A percentile compares a stretch with the other conserved stretches of the same genome.
Evolutionary conservation across 2,797 vertebrate genomes (phyloP).

Genomic region (Darevskia mixta): DNA sequence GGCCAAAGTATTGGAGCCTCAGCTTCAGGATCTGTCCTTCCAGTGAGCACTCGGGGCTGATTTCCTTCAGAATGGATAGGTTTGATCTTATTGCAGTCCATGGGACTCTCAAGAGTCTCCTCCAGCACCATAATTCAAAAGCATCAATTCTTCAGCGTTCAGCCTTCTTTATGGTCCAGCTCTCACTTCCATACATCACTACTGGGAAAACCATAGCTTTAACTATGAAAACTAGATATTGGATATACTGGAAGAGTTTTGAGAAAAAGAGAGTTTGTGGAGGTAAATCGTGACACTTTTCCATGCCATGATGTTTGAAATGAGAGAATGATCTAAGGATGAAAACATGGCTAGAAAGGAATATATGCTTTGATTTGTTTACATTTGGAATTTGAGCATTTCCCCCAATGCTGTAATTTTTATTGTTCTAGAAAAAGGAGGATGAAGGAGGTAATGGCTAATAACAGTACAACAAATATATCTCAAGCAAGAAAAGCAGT

Average conservation of each 20-base stretch:
- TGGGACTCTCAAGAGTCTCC: too few relatives aligned
- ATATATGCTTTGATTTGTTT: background rate
- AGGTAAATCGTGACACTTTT: background rate
- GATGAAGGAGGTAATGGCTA: conserved; percentile 92
- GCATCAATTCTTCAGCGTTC: too few relatives aligned
- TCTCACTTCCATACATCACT: too few relatives aligned
- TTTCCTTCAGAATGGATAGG: too few relatives aligned
- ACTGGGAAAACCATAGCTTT: too few relatives aligned
- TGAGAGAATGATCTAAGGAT: background rate
- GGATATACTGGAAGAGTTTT: background rate
- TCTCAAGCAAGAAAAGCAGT: conserved; percentile 97
- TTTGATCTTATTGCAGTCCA: too few relatives aligned
- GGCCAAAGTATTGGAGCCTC: too few relatives aligned
- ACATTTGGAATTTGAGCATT: background rate
- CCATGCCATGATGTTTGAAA: background rate
- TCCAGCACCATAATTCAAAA: too few relatives aligned
- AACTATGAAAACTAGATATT: background rate
- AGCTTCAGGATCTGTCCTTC: too few relatives aligned
- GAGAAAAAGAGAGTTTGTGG: background rate
- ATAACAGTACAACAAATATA: conserved; percentile 94
- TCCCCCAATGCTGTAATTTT: conserved; percentile 19
- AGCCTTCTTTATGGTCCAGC: too few relatives aligned
- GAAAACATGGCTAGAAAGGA: background rate
- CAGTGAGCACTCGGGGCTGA: too few relatives aligned
- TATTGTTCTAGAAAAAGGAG: conserved; percentile 72